phyloP scores from a whole-genome alignment of 1,140 invertebrate genomes.

The Scylla paramamosain region DNA sequence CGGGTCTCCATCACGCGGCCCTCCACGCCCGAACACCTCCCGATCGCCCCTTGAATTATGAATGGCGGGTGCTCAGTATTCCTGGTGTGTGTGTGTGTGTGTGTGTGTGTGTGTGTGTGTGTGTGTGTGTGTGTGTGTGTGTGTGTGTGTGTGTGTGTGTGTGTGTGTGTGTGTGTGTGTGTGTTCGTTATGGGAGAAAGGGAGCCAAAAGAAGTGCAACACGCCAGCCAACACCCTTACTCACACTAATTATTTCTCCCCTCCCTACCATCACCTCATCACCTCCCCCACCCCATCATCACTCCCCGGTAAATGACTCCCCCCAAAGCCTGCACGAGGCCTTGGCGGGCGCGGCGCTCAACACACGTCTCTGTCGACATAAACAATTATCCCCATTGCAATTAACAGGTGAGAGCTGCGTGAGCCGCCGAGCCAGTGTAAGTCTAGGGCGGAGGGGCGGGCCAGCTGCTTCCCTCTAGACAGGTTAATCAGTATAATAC shows the following conservation, averaged over 20 bases:
- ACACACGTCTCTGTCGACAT: neutral
- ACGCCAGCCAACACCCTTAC: neutral
- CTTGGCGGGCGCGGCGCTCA: neutral
- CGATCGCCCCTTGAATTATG: neutral
- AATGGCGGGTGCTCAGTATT: neutral
- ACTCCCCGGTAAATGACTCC: neutral
- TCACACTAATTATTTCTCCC: neutral
- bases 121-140: conserved; percentile 21
- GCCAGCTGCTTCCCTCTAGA: neutral
- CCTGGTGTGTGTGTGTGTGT: neutral
- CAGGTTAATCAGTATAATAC: conserved; percentile 15
- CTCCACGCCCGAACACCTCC: neutral
- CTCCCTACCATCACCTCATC: neutral
- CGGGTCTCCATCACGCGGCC: neutral
- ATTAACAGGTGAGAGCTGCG: neutral
- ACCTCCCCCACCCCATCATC: neutral
- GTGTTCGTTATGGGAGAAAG: neutral
- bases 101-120: conserved; percentile 20
- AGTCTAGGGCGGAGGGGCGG: neutral
- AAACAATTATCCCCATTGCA: neutral
- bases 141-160: conserved; percentile 20
- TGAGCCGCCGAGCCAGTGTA: neutral
- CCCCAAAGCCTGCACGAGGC: neutral
- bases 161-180: conserved; percentile 19
- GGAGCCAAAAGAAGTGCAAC: neutral